A percentile compares a stretch with the other conserved stretches of the same genome.
These are phyloP conservation scores for Ichneumoninae sp. DNA, from an alignment of 2,888 invertebrate species.

Conservation along the genomic window DNA sequence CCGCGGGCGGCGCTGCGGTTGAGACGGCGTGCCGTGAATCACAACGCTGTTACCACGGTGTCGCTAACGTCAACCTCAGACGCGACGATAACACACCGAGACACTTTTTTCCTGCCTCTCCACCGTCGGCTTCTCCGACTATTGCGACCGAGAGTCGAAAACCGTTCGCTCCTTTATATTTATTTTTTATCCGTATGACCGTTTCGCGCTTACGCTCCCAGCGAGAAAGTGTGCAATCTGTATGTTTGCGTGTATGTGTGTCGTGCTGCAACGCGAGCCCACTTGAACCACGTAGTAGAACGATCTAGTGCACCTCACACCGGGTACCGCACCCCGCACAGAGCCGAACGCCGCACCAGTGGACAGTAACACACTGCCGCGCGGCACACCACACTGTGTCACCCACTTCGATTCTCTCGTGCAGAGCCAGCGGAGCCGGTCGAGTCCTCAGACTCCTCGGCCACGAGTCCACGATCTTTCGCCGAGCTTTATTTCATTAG, in stretches of 20 bases:
- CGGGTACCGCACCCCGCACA: conserved; percentile 28
- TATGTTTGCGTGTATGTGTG: conserved; percentile 17
- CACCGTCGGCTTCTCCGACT: conserved; percentile 23
- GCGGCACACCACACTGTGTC: conserved; percentile 38
- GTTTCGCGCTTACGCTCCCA: neutral
- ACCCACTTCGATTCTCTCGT: conserved; percentile 42
- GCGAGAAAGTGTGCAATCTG: neutral
- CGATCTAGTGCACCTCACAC: conserved; percentile 32
- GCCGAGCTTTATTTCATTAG: neutral
- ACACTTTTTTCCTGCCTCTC: conserved; percentile 11
- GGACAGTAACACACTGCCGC: conserved; percentile 32
- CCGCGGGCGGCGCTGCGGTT: conserved; percentile 69
- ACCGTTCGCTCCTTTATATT: neutral
- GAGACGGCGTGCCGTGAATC: conserved; percentile 73
- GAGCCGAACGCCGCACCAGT: conserved; percentile 45
- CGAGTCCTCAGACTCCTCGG: conserved; percentile 30
- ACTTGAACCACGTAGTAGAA: conserved; percentile 2
- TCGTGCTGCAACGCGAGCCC: neutral
- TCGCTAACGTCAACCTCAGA: conserved; percentile 57
- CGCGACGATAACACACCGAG: conserved; percentile 35
- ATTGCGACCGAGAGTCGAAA: neutral
- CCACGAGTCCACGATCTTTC: conserved; percentile 12
- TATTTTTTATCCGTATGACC: neutral
- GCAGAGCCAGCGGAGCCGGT: conserved; percentile 30
- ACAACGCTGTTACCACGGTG: conserved; percentile 59